A percentile compares a stretch with the other conserved stretches of the same genome.
Evolutionary conservation across 2,797 vertebrate species (phyloP).

Genomic region (Melopsittacus undulatus): DNA sequence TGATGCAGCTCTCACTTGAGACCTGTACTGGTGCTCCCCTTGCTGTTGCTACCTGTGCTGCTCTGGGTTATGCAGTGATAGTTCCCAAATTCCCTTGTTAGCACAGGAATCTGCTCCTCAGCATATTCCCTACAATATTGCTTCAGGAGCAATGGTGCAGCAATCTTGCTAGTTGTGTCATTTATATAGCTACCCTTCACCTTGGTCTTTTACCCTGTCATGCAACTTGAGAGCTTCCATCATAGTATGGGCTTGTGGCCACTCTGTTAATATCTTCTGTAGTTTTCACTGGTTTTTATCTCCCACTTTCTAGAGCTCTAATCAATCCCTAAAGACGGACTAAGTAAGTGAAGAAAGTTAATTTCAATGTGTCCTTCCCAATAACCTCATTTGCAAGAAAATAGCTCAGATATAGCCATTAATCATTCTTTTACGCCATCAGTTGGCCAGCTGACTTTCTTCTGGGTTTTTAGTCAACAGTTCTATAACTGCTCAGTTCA

Average conservation of each 20-base stretch:
- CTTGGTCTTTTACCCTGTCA: not conserved
- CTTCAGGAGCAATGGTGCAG: not conserved
- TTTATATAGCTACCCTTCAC: not conserved
- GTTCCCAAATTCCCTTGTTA: not conserved
- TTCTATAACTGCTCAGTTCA: not conserved
- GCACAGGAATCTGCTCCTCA: not conserved
- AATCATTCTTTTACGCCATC: not conserved
- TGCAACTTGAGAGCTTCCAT: not conserved
- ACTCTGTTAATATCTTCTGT: not conserved
- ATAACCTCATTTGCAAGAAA: constrained; percentile 49
- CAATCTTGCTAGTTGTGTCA: not conserved
- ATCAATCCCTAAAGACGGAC: constrained; percentile 13
- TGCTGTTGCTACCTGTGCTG: not conserved
- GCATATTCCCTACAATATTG: not conserved
- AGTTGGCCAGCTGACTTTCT: constrained; percentile 4
- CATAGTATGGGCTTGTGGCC: not conserved
- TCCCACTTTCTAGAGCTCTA: not conserved
- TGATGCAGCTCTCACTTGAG: not conserved
- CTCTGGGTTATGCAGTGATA: not conserved
- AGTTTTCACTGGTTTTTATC: constrained; percentile 6
- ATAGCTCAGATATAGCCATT: constrained; percentile 36
- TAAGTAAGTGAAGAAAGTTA: constrained; percentile 29
- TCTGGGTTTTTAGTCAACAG: not conserved
- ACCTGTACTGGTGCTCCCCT: not conserved
- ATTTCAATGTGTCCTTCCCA: constrained; percentile 47